Conservation (phyloP, 2,888 invertebrate genomes). For the Pediacus dermestoides region DNA sequence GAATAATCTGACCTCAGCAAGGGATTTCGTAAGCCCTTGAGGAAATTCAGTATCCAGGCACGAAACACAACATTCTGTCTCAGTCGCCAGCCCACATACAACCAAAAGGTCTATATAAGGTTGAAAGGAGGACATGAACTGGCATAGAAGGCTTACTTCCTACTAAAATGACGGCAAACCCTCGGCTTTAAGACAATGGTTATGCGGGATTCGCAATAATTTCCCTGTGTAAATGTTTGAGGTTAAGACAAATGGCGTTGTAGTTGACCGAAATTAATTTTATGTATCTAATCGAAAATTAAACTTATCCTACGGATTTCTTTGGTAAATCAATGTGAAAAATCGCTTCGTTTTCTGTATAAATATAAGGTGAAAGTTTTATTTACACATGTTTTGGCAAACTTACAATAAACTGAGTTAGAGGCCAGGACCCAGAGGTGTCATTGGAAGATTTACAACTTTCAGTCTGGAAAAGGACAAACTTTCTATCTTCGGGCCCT, state of each 20-base stretch:
- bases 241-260: slow-evolving; percentile 19
- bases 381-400: slow-evolving; percentile 29
- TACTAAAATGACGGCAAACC: slow-evolving; percentile 11
- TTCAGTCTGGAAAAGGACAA: slow-evolving; percentile 31
- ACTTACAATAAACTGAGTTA: slow-evolving; percentile 27
- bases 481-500: slow-evolving; percentile 33
- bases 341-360: not conserved
- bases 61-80: slow-evolving; percentile 5
- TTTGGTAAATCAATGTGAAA: slow-evolving; percentile 4
- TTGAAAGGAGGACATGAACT: slow-evolving; percentile 2
- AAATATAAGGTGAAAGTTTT: slow-evolving; percentile 12
- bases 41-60: slow-evolving; percentile 12
- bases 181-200: slow-evolving; percentile 31
- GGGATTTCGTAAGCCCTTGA: slow-evolving; percentile 10
- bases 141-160: slow-evolving; percentile 9
- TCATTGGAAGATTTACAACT: slow-evolving; percentile 35
- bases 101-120: slow-evolving; percentile 4
- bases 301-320: too few species aligned
- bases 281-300: too few species aligned
- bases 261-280: not conserved
- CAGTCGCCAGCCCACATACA: not conserved
- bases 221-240: slow-evolving; percentile 32
- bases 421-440: slow-evolving; percentile 29
- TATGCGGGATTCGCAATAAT: slow-evolving; percentile 33
- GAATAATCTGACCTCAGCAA: slow-evolving; percentile 13